Evolutionary conservation across 2,888 invertebrate genomes (phyloP).

Genomic region (Sinodicranocentrus sp.): DNA sequence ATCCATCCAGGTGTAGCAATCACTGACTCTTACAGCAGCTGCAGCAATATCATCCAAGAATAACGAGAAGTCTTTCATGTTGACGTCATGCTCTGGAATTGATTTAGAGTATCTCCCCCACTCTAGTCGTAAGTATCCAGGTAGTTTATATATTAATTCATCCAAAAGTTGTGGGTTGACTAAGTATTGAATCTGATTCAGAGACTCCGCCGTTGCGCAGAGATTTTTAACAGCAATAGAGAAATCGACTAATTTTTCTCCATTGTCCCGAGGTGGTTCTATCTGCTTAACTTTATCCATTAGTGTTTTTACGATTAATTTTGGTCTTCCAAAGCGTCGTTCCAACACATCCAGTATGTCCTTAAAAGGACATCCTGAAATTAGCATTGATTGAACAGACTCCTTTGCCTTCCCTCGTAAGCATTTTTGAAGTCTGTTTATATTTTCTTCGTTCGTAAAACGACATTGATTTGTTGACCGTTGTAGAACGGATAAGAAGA

Average conservation of each 20-base stretch:
- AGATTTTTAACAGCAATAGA: neutral
- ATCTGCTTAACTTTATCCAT: constrained; percentile 12
- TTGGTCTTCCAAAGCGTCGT: constrained; percentile 23
- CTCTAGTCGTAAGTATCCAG: neutral
- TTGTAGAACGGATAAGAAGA: neutral
- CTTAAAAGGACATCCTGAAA: neutral
- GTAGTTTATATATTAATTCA: constrained; percentile 23
- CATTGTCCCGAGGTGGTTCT: neutral
- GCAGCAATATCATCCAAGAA: neutral
- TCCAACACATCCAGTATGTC: constrained; percentile 11
- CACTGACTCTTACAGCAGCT: too few species aligned
- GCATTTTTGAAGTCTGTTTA: constrained; percentile 5
- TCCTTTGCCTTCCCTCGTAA: constrained; percentile 42
- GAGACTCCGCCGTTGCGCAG: neutral
- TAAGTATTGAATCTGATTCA: constrained; percentile 10
- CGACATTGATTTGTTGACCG: neutral
- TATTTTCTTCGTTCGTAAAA: constrained; percentile 9
- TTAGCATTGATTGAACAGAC: constrained; percentile 6
- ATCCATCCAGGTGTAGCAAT: too few species aligned
- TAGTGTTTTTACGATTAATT: neutral
- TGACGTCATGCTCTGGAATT: neutral
- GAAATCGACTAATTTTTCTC: neutral
- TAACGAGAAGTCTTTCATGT: neutral
- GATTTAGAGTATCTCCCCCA: constrained; percentile 12
- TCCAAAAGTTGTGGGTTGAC: constrained; percentile 36